Evolutionary conservation across 2,888 invertebrate species (phyloP).

Genomic region (Heliconius ismenius): DNA sequence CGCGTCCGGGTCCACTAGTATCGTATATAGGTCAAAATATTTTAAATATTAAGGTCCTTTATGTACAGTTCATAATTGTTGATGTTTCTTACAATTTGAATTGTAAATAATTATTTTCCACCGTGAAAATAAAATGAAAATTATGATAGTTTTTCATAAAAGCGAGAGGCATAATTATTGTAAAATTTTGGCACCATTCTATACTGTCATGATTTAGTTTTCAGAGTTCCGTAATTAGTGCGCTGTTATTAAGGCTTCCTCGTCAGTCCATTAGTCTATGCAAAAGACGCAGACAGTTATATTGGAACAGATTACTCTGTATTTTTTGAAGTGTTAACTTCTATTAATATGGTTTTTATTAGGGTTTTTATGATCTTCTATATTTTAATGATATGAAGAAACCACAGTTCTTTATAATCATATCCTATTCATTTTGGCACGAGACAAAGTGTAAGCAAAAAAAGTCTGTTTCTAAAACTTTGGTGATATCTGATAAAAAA

Average conservation of each 20-base stretch:
- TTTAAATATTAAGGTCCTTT: too few relatives aligned
- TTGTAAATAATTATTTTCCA: not conserved
- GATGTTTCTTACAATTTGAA: not conserved
- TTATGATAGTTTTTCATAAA: not conserved
- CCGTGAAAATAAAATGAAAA: not conserved
- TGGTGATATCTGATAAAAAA: too few relatives aligned
- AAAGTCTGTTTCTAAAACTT: too few relatives aligned
- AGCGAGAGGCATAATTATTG: not conserved
- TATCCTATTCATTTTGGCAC: too few relatives aligned
- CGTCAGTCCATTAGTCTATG: constrained; percentile 14
- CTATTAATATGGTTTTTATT: not conserved
- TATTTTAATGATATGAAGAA: not conserved
- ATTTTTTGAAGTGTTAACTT: not conserved
- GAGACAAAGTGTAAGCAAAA: too few relatives aligned
- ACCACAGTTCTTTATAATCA: too few relatives aligned
- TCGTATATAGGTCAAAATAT: not conserved
- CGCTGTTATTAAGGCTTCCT: constrained; percentile 16
- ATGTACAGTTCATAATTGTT: too few relatives aligned
- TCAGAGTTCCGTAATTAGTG: constrained; percentile 17
- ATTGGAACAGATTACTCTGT: not conserved
- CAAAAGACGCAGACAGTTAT: constrained; percentile 12
- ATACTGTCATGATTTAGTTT: constrained; percentile 15
- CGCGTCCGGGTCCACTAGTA: too few relatives aligned
- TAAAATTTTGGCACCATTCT: constrained; percentile 11
- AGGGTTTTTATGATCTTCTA: not conserved